phyloP scores from a whole-genome alignment of 2,113 vertebrate genomes.

The Poeciliopsis retropinna region DNA sequence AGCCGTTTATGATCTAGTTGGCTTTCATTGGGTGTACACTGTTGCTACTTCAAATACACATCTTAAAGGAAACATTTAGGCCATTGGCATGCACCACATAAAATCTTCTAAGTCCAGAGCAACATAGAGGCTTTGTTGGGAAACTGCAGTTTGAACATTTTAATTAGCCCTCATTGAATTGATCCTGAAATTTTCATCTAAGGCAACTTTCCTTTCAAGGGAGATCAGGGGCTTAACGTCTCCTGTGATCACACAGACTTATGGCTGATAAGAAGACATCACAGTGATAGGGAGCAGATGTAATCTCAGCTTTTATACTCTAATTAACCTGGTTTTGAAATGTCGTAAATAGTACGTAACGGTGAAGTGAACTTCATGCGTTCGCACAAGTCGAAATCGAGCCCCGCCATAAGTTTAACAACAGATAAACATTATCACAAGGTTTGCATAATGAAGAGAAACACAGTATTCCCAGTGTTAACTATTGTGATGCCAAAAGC shows the following conservation, averaged over 20 bases:
- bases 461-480: slow-evolving; percentile 21
- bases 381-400: slow-evolving; percentile 2
- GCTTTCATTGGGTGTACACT: background rate
- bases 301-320: slow-evolving; percentile 12
- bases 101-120: slow-evolving; percentile 46
- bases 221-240: slow-evolving; percentile 52
- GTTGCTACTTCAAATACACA: slow-evolving; percentile 1
- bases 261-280: slow-evolving; percentile 39
- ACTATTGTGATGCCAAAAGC: slow-evolving; percentile 16
- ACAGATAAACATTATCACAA: background rate
- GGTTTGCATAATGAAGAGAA: background rate
- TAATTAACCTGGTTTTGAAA: slow-evolving; percentile 39
- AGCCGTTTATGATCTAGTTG: background rate
- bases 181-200: slow-evolving; percentile 78
- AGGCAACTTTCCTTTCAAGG: slow-evolving; percentile 73
- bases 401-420: slow-evolving; percentile 3
- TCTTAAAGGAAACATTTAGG: slow-evolving; percentile 25
- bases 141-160: slow-evolving; percentile 59
- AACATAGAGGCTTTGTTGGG: slow-evolving; percentile 59
- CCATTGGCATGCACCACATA: slow-evolving; percentile 46
- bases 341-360: slow-evolving; percentile 11
- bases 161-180: slow-evolving; percentile 73
- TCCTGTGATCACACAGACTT: slow-evolving; percentile 35
- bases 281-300: slow-evolving; percentile 59
- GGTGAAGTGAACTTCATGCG: slow-evolving; percentile 5